These are phyloP conservation scores for Limnodromus scolopaceus DNA, from an alignment of 2,797 vertebrate genomes.

Conservation along the genomic window DNA sequence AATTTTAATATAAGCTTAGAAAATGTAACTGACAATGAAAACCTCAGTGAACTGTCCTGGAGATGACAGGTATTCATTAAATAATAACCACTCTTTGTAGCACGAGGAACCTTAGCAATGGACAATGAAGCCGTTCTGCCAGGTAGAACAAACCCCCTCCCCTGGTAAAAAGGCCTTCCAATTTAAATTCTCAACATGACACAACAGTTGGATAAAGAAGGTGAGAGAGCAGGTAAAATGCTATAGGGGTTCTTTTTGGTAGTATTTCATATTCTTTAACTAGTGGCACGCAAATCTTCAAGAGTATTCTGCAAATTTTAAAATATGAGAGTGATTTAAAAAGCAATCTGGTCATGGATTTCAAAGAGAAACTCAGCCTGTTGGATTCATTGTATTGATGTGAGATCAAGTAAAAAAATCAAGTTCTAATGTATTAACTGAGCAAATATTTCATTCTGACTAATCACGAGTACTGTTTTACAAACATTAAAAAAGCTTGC, in stretches of 20 bases:
- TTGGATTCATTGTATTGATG: background rate
- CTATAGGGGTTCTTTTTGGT: background rate
- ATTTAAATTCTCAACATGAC: slow-evolving; percentile 7
- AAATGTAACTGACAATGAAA: slow-evolving; percentile 11
- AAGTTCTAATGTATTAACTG: background rate
- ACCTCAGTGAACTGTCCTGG: slow-evolving; percentile 4
- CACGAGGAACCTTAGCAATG: background rate
- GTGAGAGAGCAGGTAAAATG: background rate
- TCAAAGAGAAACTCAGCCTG: background rate
- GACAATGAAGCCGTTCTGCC: background rate
- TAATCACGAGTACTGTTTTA: slow-evolving; percentile 38
- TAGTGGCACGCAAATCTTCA: background rate
- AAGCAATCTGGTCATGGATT: background rate
- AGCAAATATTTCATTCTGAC: slow-evolving; percentile 28
- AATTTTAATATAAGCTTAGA: slow-evolving; percentile 25
- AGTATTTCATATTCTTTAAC: background rate
- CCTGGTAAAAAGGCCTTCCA: background rate
- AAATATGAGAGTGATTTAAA: background rate
- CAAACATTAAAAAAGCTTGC: background rate
- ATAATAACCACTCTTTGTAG: slow-evolving; percentile 47
- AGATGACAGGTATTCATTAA: slow-evolving; percentile 8
- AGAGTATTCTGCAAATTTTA: background rate
- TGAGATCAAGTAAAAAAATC: background rate
- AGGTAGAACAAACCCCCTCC: background rate
- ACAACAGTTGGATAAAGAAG: background rate